Conservation (phyloP, 2,797 vertebrate species). For the Nannoperca australis region DNA sequence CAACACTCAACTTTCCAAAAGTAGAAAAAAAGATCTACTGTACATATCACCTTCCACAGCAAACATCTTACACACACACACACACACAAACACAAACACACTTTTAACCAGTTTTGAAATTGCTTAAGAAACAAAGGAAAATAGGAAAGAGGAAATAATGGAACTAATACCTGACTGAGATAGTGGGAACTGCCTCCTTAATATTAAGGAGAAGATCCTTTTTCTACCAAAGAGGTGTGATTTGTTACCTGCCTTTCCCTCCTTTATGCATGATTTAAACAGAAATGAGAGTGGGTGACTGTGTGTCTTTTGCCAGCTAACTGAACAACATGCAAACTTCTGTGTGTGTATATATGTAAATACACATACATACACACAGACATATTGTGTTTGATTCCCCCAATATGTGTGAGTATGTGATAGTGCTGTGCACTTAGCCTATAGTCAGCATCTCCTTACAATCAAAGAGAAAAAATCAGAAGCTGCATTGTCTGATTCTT, state of each 20-base stretch:
- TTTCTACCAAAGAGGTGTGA: slow-evolving; percentile 15
- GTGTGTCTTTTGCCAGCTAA: not conserved
- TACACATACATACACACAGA: not conserved
- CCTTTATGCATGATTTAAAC: slow-evolving; percentile 15
- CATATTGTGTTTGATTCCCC: not conserved
- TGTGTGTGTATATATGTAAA: not conserved
- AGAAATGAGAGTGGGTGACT: not conserved
- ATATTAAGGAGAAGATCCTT: slow-evolving; percentile 19
- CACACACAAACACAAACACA: slow-evolving; percentile 10
- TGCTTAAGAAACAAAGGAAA: slow-evolving; percentile 47
- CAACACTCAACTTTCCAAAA: slow-evolving; percentile 1
- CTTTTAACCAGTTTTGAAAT: slow-evolving; percentile 33
- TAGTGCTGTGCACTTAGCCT: slow-evolving; percentile 1
- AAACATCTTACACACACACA: not conserved
- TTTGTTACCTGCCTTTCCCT: slow-evolving; percentile 14
- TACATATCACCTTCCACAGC: not conserved
- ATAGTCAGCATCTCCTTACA: not conserved
- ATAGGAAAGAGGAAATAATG: too few species aligned
- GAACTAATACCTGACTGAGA: slow-evolving; percentile 43
- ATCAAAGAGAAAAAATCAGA: not conserved
- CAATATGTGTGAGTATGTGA: not conserved
- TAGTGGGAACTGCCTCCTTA: slow-evolving; percentile 4
- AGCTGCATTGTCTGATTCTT: not conserved
- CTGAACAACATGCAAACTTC: not conserved
- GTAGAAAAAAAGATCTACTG: not conserved